Evolutionary conservation across 2,113 vertebrate species (phyloP).

Genomic region (Boleophthalmus pectinirostris): DNA sequence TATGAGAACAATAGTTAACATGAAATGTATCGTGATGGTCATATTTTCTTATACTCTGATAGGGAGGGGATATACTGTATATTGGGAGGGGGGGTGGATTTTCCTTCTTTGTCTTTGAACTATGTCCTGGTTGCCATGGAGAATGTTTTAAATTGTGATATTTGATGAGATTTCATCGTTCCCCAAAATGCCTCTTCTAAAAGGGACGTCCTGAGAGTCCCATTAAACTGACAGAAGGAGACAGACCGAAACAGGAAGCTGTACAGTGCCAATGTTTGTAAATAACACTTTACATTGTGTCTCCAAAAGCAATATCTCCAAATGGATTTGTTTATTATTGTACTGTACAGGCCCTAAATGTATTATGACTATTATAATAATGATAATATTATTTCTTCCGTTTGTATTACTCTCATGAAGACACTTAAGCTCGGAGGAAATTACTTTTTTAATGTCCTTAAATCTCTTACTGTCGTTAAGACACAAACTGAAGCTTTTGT

Average conservation of each 20-base stretch:
- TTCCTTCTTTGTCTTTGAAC: conserved; percentile 45
- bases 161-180: conserved; percentile 64
- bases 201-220: conserved; percentile 64
- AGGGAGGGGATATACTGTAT: conserved; percentile 61
- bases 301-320: conserved; percentile 85
- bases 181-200: conserved; percentile 57
- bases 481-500: conserved; percentile 64
- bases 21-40: conserved; percentile 75
- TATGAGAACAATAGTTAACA: conserved; percentile 73
- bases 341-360: conserved; percentile 84
- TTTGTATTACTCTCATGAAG: conserved; percentile 79
- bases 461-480: conserved; percentile 59
- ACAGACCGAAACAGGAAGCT: conserved; percentile 60
- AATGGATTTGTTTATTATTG: conserved; percentile 81
- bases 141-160: conserved; percentile 76
- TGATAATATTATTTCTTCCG: conserved; percentile 75
- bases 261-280: conserved; percentile 86
- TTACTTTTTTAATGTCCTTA: conserved; percentile 65
- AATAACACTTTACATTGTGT: conserved; percentile 79
- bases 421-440: conserved; percentile 72
- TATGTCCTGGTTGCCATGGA: conserved; percentile 73
- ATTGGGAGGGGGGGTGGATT: conserved; percentile 48
- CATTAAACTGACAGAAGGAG: conserved; percentile 64
- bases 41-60: conserved; percentile 77
- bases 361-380: conserved; percentile 79